These are phyloP conservation scores for Diadophis punctatus DNA, from an alignment of 2,113 vertebrate genomes.

Conservation along the genomic window DNA sequence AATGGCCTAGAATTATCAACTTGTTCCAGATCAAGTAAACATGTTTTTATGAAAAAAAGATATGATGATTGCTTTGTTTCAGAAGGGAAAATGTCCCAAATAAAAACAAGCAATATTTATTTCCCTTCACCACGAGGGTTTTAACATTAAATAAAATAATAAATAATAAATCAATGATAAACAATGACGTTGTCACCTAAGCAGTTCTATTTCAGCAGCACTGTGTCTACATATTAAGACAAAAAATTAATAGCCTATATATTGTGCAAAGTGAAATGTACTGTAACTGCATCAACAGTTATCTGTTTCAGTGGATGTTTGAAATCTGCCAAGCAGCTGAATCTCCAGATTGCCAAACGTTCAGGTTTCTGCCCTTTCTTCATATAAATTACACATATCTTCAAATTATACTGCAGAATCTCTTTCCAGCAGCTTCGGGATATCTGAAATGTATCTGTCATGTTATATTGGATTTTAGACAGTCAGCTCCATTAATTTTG, in stretches of 20 bases:
- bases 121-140: background rate
- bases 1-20: background rate
- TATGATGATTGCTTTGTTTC: background rate
- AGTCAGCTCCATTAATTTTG: conserved; percentile 58
- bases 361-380: conserved; percentile 31
- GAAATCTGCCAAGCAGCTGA: conserved; percentile 40
- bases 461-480: conserved; percentile 46
- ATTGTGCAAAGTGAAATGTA: conserved; percentile 20
- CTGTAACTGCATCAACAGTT: conserved; percentile 18
- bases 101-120: background rate
- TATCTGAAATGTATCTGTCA: conserved; percentile 43
- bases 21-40: background rate
- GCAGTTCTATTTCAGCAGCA: background rate
- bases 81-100: background rate
- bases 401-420: conserved; percentile 21
- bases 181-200: background rate
- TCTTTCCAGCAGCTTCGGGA: conserved; percentile 20
- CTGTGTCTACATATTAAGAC: background rate
- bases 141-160: background rate
- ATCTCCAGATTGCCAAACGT: conserved; percentile 25
- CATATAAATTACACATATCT: conserved; percentile 35
- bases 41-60: background rate
- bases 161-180: background rate
- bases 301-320: conserved; percentile 44
- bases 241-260: background rate